Evolutionary conservation across 2,113 vertebrate genomes (phyloP).

Genomic region (Rhizomys pruinosus): DNA sequence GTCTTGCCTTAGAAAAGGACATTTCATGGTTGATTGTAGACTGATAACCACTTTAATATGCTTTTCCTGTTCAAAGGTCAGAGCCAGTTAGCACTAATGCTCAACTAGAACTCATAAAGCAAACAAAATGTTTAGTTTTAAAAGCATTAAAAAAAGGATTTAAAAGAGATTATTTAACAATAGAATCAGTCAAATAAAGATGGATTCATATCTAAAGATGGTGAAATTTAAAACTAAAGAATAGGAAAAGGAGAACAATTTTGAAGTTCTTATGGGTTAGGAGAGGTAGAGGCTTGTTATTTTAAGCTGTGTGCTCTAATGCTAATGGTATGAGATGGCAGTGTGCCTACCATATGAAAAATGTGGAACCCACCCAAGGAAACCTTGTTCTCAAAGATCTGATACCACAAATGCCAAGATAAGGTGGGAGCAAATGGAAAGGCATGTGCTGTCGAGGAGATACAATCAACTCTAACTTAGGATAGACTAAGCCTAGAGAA

Average conservation of each 20-base stretch:
- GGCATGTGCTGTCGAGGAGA: background rate
- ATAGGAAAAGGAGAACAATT: background rate
- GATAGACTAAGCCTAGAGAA: background rate
- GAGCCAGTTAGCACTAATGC: background rate
- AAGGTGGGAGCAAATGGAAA: background rate
- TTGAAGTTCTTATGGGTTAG: background rate
- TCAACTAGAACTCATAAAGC: background rate
- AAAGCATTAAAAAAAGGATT: background rate
- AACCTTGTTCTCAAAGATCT: background rate
- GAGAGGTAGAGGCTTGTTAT: background rate
- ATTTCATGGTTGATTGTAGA: background rate
- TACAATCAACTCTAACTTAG: background rate
- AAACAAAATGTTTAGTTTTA: background rate
- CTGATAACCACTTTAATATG: background rate
- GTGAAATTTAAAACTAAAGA: slow-evolving; percentile 10
- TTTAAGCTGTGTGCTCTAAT: background rate
- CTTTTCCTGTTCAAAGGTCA: background rate
- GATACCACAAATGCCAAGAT: background rate
- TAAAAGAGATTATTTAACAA: background rate
- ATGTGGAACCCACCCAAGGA: background rate
- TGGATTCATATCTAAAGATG: background rate
- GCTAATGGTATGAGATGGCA: background rate
- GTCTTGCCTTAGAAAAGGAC: background rate
- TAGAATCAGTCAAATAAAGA: slow-evolving; percentile 9
- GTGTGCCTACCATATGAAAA: background rate